These are phyloP conservation scores for Ornithoptera priamus DNA, from an alignment of 2,888 invertebrate species.

Conservation along the genomic window DNA sequence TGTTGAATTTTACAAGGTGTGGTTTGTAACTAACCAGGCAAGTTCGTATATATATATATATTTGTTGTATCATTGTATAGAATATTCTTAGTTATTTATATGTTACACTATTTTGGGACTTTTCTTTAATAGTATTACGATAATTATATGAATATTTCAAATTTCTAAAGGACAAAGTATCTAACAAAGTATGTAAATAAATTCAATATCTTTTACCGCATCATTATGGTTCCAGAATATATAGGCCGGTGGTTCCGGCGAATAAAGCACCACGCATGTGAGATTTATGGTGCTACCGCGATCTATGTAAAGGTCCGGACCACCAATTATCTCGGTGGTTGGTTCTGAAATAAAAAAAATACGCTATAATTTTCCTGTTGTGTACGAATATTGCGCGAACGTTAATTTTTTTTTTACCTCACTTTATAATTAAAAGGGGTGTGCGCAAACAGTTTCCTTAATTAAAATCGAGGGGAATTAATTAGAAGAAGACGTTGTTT, in stretches of 20 bases:
- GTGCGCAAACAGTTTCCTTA: conserved; percentile 26
- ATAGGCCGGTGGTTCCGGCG: conserved; percentile 95
- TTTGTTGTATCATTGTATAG: too few species aligned
- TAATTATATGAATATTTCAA: background rate
- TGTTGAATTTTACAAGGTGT: too few species aligned
- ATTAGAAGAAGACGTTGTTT: conserved; percentile 43
- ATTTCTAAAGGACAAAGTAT: background rate
- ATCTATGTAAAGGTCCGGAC: conserved; percentile 95
- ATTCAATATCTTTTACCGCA: conserved; percentile 83
- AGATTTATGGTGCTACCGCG: conserved; percentile 96
- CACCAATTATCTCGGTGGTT: conserved; percentile 94
- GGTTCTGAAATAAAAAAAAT: conserved; percentile 85
- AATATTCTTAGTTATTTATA: too few species aligned
- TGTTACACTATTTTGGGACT: background rate
- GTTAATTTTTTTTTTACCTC: conserved; percentile 2
- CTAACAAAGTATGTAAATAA: background rate
- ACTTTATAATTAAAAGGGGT: conserved; percentile 23
- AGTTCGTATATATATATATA: too few species aligned
- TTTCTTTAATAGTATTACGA: background rate
- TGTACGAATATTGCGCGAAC: background rate
- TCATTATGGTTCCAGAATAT: conserved; percentile 97
- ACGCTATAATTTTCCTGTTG: conserved; percentile 18
- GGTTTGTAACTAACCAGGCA: too few species aligned
- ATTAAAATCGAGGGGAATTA: conserved; percentile 37
- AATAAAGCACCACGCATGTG: conserved; percentile 94